Evolutionary conservation across 2,888 invertebrate genomes (phyloP).

Genomic region (Prosopocoilus inquinatus): DNA sequence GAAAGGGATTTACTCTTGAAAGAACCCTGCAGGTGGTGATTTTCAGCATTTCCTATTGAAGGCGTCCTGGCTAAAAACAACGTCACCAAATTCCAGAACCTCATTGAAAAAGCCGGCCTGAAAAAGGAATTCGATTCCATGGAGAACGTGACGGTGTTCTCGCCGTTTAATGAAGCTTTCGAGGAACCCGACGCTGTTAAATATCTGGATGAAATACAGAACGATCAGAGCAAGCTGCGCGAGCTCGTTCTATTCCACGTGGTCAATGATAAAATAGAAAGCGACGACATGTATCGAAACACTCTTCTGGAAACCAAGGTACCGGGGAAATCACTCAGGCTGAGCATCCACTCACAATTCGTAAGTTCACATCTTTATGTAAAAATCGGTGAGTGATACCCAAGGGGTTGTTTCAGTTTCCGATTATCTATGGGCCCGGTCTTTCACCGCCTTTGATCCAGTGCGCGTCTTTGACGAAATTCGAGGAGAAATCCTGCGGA

Average conservation of each 20-base stretch:
- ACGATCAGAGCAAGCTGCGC: constrained; percentile 52
- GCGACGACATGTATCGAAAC: constrained; percentile 58
- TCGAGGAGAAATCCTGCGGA: constrained; percentile 66
- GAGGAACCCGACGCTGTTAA: constrained; percentile 49
- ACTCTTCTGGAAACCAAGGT: constrained; percentile 53
- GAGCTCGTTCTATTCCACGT: constrained; percentile 66
- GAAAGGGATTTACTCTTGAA: background rate
- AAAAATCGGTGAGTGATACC: too few species aligned
- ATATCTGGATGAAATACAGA: constrained; percentile 44
- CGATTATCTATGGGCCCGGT: background rate
- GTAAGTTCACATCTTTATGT: too few species aligned
- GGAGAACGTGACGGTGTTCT: constrained; percentile 63
- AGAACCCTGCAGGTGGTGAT: background rate
- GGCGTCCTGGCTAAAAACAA: constrained; percentile 59
- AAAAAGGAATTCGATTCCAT: constrained; percentile 57
- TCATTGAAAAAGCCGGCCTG: constrained; percentile 57
- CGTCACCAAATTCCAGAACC: constrained; percentile 57
- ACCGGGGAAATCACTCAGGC: constrained; percentile 38
- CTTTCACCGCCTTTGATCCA: constrained; percentile 56
- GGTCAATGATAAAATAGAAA: constrained; percentile 55
- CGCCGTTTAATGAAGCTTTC: constrained; percentile 65
- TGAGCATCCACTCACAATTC: too few species aligned
- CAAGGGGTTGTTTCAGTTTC: too few species aligned
- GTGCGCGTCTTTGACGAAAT: constrained; percentile 62
- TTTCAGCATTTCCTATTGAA: constrained; percentile 42